Percentiles rank a stretch among this genome's conserved stretches.
phyloP scores from a whole-genome alignment of 23 tunicate genomes.

The Corella eumyota region DNA sequence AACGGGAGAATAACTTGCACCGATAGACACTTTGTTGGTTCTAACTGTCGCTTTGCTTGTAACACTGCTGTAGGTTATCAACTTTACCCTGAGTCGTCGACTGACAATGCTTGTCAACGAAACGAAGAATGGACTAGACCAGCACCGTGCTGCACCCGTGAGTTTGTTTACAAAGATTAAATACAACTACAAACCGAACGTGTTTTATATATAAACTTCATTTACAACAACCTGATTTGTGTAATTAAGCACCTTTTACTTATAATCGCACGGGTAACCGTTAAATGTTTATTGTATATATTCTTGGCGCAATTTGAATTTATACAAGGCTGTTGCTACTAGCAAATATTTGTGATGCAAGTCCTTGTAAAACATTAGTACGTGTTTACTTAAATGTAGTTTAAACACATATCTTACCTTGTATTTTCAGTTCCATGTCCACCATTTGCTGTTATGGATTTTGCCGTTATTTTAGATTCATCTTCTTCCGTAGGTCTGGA shows the following conservation, averaged over 20 bases:
- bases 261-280: too few species aligned
- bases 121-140: conserved; percentile 36
- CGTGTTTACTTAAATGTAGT: too few species aligned
- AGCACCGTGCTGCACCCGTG: conserved; percentile 65
- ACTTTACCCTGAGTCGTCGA: conserved; percentile 11
- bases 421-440: conserved; percentile 57
- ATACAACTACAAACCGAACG: too few species aligned
- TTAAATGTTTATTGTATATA: too few species aligned
- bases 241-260: too few species aligned
- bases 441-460: conserved; percentile 64
- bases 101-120: conserved; percentile 22
- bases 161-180: conserved; percentile 9
- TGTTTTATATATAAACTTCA: too few species aligned
- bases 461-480: conserved; percentile 50
- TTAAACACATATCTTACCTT: too few species aligned
- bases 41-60: conserved; percentile 26
- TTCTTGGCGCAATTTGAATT: too few species aligned
- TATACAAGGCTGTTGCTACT: too few species aligned
- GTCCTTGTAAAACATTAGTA: too few species aligned
- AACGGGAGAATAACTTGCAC: conserved; percentile 29
- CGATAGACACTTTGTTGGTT: conserved; percentile 15
- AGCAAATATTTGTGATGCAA: too few species aligned
- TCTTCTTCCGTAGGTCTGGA: conserved; percentile 56
- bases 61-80: conserved; percentile 7
- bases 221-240: too few species aligned